These are phyloP conservation scores for Tilapia sparmanii DNA, from an alignment of 2,113 vertebrate species.

Conservation along the genomic window DNA sequence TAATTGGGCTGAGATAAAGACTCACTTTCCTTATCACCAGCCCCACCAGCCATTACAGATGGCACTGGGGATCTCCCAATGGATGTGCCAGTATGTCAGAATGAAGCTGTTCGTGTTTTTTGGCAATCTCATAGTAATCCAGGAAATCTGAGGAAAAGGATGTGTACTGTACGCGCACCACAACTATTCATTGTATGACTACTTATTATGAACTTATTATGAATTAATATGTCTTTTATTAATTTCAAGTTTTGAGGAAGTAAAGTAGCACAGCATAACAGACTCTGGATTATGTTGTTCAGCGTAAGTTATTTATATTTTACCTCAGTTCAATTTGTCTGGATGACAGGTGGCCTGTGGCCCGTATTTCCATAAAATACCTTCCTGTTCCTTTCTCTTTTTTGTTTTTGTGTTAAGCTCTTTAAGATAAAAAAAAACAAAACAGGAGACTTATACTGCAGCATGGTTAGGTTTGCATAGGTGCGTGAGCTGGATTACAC, in stretches of 20 bases:
- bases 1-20: conserved; percentile 61
- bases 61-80: conserved; percentile 12
- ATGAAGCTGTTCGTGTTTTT: not conserved
- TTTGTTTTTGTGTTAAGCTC: not conserved
- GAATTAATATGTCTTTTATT: not conserved
- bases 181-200: not conserved
- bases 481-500: not conserved
- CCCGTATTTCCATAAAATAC: not conserved
- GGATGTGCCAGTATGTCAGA: conserved; percentile 21
- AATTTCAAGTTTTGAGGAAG: not conserved
- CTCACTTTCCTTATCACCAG: conserved; percentile 48
- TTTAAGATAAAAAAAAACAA: not conserved
- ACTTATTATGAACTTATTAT: not conserved
- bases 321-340: not conserved
- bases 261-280: not conserved
- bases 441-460: not conserved
- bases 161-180: not conserved
- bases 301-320: not conserved
- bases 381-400: not conserved
- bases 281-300: not conserved
- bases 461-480: not conserved
- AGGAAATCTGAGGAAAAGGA: not conserved
- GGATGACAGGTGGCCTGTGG: not conserved
- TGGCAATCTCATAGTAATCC: not conserved
- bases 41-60: conserved; percentile 35